phyloP scores from a whole-genome alignment of 2,888 invertebrate species.

The Maniola hyperantus region DNA sequence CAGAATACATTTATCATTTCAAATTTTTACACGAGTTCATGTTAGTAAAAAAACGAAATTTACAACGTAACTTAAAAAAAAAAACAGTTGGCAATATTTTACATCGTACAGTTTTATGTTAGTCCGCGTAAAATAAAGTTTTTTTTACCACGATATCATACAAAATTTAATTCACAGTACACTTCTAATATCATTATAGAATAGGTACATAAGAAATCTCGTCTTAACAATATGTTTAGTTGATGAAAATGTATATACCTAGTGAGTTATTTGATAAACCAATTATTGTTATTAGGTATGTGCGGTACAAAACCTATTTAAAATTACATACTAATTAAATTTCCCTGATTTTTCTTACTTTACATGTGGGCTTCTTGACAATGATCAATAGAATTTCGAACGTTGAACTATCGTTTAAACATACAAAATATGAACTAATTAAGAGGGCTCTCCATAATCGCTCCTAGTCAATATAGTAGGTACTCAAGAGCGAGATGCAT shows the following conservation, averaged over 20 bases:
- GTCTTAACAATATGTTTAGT: not conserved
- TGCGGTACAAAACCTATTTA: not conserved
- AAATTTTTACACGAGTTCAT: not conserved
- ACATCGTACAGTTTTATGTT: not conserved
- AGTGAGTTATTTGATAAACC: not conserved
- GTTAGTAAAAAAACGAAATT: not conserved
- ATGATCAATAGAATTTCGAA: not conserved
- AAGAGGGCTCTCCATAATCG: no score
- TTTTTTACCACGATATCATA: not conserved
- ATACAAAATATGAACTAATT: no score
- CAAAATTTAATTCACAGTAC: not conserved
- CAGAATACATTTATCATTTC: not conserved
- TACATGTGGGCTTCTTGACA: not conserved
- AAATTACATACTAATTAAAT: conserved; percentile 20
- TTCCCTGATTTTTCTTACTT: conserved; percentile 33
- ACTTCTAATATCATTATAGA: conserved; percentile 1
- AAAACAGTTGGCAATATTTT: not conserved
- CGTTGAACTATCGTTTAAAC: not conserved
- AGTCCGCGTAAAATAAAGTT: not conserved
- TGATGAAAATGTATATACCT: not conserved
- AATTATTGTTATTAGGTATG: not conserved
- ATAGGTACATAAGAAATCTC: not conserved
- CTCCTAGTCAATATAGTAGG: no score
- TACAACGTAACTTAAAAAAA: not conserved
- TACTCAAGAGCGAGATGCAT: no score